Evolutionary conservation across 2,888 invertebrate species (phyloP), one percentile per base, ranked within the genome.

Genomic region (Agrotis segetum): DNA sequence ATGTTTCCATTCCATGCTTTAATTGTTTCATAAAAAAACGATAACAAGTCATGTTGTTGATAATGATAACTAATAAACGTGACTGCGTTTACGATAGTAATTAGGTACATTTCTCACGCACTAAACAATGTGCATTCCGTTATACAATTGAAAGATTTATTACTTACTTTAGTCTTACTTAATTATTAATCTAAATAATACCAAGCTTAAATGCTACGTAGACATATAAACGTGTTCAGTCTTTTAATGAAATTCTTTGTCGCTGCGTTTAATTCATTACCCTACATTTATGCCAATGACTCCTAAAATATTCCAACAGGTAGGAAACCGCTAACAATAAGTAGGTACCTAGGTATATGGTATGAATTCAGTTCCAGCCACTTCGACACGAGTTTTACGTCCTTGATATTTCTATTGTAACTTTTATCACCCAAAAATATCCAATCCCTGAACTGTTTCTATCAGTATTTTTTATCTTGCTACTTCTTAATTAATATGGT

Each of bases 171-270:
- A n/a, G n/a, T n/a, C n/a, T n/a, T n/a, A n/a, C n/a, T n/a, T n/a
- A n/a, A 19, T 16, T 34, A 34, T 2, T 40, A 34, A 59, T 65
- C n/a, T 46, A 46, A 16, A 29, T 65, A 46, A 29, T 29, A 66
- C 16, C 16, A 16, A 40, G 21, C 3, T n/a, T 7, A 34, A 7
- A 4, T 44, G 9, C 0, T 13, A 14, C 16, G 21, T 34, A 19
- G 24, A 55, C 29, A 59, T 56, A 40, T 55, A 17, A 34, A 58
- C 17, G 21, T 50, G 21, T 17, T 11, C 21, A 16, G 47, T 47
- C 34, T 53, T 59, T n/a, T 66, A 63, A 73, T 73, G 74, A 68
- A 78, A 80, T 78, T 75, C 63, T 80, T 58, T 65, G 13, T 50
- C 19, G 58, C 19, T 47, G 11, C 58, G 24, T 47, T 47, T 60